Conservation (phyloP, 2,113 vertebrate genomes). For the Sakesphorus luctuosus region DNA sequence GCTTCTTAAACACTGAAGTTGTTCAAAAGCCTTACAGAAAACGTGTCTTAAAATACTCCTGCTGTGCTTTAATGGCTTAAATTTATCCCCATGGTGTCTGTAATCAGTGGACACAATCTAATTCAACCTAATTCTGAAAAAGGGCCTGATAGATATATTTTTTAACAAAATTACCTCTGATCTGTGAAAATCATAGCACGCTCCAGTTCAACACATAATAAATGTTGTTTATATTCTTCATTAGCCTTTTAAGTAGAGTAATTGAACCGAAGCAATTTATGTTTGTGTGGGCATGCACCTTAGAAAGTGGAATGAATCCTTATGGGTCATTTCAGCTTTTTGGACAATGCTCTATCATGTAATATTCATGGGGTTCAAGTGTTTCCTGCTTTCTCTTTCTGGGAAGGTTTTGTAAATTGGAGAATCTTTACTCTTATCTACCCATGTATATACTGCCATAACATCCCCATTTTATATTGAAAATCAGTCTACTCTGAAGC, state of each 20-base stretch:
- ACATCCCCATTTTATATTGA: slow-evolving; percentile 71
- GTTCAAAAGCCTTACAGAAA: slow-evolving; percentile 52
- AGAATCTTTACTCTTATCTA: slow-evolving; percentile 57
- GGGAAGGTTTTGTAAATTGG: slow-evolving; percentile 47
- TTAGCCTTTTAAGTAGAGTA: slow-evolving; percentile 19
- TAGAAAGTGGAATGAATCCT: neutral
- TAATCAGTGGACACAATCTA: slow-evolving; percentile 41
- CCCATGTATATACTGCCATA: slow-evolving; percentile 72
- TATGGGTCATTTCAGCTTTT: slow-evolving; percentile 34
- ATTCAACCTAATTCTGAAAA: slow-evolving; percentile 42
- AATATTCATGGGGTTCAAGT: neutral
- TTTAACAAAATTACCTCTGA: neutral
- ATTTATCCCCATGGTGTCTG: slow-evolving; percentile 49
- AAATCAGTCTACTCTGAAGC: slow-evolving; percentile 75
- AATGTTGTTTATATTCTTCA: neutral
- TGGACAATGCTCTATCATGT: slow-evolving; percentile 42
- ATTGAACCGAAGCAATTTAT: neutral
- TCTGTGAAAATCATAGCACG: neutral
- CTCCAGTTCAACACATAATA: neutral
- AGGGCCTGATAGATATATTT: neutral
- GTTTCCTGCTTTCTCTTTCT: slow-evolving; percentile 44
- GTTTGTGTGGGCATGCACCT: neutral
- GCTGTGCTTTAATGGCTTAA: slow-evolving; percentile 61
- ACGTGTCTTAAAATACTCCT: slow-evolving; percentile 56
- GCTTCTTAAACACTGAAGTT: slow-evolving; percentile 48